Evolutionary conservation across 2,888 invertebrate species (phyloP).

Genomic region (Ecliptopera silaceata): DNA sequence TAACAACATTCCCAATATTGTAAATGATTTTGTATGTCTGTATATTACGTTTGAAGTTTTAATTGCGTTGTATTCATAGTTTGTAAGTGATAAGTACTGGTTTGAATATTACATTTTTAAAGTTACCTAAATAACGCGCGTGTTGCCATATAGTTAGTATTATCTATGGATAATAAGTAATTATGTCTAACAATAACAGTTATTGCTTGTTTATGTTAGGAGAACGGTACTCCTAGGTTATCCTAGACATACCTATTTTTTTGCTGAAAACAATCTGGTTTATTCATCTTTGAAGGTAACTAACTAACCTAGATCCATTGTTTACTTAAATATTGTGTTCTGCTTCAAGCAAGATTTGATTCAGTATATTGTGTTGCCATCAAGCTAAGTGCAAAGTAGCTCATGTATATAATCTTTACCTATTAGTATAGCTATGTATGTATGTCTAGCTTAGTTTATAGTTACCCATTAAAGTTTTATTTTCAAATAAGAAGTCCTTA

Average conservation of each 20-base stretch:
- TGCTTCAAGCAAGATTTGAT: constrained; percentile 39
- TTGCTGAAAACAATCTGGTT: neutral
- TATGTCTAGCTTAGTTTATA: constrained; percentile 30
- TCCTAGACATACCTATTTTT: neutral
- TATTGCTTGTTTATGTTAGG: constrained; percentile 7
- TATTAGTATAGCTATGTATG: constrained; percentile 39
- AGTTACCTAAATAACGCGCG: constrained; percentile 74
- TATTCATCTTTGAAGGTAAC: neutral
- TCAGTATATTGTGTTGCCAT: constrained; percentile 49
- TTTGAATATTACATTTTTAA: constrained; percentile 50
- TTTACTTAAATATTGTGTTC: no score
- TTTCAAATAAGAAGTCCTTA: constrained; percentile 20
- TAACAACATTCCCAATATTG: constrained; percentile 63
- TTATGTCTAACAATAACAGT: constrained; percentile 13
- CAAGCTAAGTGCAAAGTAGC: constrained; percentile 44
- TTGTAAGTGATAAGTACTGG: constrained; percentile 32
- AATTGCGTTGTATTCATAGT: constrained; percentile 42
- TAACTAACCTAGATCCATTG: neutral
- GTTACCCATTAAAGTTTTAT: constrained; percentile 23
- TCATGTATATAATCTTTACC: constrained; percentile 58
- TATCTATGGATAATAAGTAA: constrained; percentile 23
- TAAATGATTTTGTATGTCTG: constrained; percentile 55
- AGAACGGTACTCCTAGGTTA: neutral
- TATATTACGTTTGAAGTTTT: constrained; percentile 60
- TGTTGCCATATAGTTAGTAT: constrained; percentile 76